Percentiles rank a stretch among this genome's conserved stretches.
These are phyloP conservation scores for Meloidogyne hapla DNA, from an alignment of 1,140 invertebrate species.

Conservation along the genomic window DNA sequence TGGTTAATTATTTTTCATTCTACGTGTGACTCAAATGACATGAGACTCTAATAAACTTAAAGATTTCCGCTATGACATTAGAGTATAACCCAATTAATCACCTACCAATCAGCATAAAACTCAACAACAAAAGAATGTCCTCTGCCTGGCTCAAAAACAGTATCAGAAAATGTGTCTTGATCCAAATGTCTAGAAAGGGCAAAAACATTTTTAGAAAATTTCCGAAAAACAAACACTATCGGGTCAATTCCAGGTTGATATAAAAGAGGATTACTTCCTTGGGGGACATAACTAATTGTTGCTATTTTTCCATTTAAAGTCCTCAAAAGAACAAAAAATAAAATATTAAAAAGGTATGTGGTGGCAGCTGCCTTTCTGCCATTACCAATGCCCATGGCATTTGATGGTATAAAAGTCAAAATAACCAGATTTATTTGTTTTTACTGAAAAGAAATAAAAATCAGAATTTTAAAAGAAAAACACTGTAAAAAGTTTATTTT, in stretches of 20 bases:
- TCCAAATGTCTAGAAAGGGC: conserved; percentile 23
- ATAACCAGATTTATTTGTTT: no score
- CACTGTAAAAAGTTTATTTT: no score
- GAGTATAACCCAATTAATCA: conserved; percentile 2
- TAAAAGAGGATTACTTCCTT: conserved; percentile 57
- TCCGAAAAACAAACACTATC: conserved; percentile 46
- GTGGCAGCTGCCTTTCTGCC: not conserved
- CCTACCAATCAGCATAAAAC: conserved; percentile 63
- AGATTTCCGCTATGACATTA: no score
- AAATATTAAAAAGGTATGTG: not conserved
- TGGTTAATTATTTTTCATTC: no score
- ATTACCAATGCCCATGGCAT: not conserved
- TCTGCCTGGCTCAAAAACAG: conserved; percentile 53
- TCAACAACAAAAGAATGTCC: conserved; percentile 60
- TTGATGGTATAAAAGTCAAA: not conserved
- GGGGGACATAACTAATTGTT: conserved; percentile 55
- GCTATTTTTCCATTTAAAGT: conserved; percentile 30
- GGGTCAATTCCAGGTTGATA: conserved; percentile 60
- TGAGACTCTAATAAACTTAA: not conserved
- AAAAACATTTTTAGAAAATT: no score
- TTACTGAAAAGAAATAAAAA: no score
- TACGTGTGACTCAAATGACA: no score
- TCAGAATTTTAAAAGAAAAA: no score
- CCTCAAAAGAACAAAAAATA: not conserved
- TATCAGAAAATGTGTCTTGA: conserved; percentile 59